These are phyloP conservation scores for Plebejus argus DNA, from an alignment of 2,888 invertebrate genomes.

Conservation along the genomic window DNA sequence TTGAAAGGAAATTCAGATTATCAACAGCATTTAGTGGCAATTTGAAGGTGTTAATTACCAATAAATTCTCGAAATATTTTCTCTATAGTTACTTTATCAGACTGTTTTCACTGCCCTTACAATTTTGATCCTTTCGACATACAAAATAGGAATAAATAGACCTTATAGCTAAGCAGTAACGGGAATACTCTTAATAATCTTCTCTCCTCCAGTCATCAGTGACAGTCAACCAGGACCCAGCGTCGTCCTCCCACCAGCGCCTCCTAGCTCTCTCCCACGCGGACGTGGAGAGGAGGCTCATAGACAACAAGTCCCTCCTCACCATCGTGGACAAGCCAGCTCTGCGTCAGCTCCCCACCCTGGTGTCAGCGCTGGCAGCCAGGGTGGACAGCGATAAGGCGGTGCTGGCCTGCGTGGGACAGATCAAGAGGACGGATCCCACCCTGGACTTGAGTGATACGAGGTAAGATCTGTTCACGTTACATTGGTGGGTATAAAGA, in stretches of 20 bases:
- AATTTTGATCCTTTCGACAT: too few relatives aligned
- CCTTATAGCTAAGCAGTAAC: too few relatives aligned
- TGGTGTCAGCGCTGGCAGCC: constrained; percentile 86
- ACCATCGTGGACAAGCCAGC: constrained; percentile 92
- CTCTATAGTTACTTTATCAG: too few relatives aligned
- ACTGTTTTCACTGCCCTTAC: too few relatives aligned
- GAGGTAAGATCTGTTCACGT: constrained; percentile 58
- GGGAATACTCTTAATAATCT: too few relatives aligned
- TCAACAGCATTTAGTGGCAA: too few relatives aligned
- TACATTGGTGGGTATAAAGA: too few relatives aligned
- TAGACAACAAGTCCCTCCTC: constrained; percentile 94
- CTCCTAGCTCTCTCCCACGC: constrained; percentile 90
- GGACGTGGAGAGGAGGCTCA: constrained; percentile 93
- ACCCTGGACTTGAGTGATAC: constrained; percentile 82
- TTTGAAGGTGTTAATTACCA: too few relatives aligned
- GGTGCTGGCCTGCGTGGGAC: constrained; percentile 86
- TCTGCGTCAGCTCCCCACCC: constrained; percentile 86
- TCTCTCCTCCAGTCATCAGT: constrained; percentile 63
- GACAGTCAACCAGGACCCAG: constrained; percentile 85
- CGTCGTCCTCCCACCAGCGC: constrained; percentile 93
- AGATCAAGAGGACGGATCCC: constrained; percentile 83
- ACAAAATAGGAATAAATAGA: too few relatives aligned
- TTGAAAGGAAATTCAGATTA: too few relatives aligned
- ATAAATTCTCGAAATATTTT: too few relatives aligned
- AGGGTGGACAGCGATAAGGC: constrained; percentile 96